A percentile compares a stretch with the other conserved stretches of the same genome.
Evolutionary conservation across 2,888 invertebrate genomes (phyloP).

Genomic region (Amphipoea oculea): DNA sequence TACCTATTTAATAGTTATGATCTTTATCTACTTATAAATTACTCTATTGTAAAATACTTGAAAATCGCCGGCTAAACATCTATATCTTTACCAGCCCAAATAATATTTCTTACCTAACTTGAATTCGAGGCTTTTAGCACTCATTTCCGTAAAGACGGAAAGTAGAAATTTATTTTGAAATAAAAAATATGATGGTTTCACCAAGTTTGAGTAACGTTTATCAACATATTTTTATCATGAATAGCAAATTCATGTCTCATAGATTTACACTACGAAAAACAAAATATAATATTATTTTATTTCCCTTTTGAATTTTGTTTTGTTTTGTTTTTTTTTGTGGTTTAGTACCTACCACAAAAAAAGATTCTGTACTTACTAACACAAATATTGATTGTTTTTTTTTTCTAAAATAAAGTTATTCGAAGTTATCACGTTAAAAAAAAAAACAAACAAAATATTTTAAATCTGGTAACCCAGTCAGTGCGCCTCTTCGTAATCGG

Average conservation of each 20-base stretch:
- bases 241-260: not conserved
- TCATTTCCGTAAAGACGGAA: not conserved
- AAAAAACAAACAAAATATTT: not conserved
- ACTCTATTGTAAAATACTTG: not conserved
- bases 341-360: too few species aligned
- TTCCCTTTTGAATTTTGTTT: not conserved
- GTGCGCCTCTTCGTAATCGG: constrained; percentile 8
- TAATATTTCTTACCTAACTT: constrained; percentile 4
- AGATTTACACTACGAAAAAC: not conserved
- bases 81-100: constrained; percentile 12
- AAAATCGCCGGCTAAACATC: constrained; percentile 31
- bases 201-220: not conserved
- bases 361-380: too few species aligned
- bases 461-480: constrained; percentile 29
- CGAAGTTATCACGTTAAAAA: too few species aligned
- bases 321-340: too few species aligned
- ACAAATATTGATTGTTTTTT: too few species aligned
- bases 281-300: not conserved
- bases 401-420: too few species aligned
- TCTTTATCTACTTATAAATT: not conserved
- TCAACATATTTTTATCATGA: not conserved
- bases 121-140: constrained; percentile 27
- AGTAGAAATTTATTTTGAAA: not conserved
- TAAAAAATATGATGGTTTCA: not conserved
- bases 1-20: not conserved